These are phyloP conservation scores for Salvelinus fontinalis DNA, from an alignment of 2,113 vertebrate species.

Conservation along the genomic window DNA sequence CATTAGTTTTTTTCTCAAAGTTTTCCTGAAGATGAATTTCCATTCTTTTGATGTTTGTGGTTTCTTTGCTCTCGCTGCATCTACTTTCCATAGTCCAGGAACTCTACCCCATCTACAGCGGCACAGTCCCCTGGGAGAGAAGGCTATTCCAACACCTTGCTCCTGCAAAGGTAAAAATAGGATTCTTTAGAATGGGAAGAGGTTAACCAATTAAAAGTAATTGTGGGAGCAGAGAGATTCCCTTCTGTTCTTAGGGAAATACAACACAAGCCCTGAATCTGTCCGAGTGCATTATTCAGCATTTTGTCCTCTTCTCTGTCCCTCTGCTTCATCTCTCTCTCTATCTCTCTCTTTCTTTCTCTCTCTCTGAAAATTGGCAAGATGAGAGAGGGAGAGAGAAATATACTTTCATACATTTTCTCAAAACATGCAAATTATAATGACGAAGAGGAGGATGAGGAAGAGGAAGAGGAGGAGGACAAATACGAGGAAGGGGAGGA, in stretches of 20 bases:
- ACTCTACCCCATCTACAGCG: constrained; percentile 41
- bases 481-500: no score
- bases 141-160: constrained; percentile 39
- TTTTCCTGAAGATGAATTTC: constrained; percentile 14
- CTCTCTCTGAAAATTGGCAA: no score
- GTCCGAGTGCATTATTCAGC: no score
- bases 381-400: no score
- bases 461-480: no score
- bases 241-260: constrained; percentile 35
- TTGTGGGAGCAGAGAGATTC: constrained; percentile 51
- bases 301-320: constrained; percentile 39
- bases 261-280: constrained; percentile 42
- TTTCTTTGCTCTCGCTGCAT: constrained; percentile 35
- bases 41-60: constrained; percentile 32
- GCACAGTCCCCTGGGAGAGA: constrained; percentile 43
- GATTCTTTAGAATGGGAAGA: constrained; percentile 53
- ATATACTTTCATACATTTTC: no score
- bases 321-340: neutral
- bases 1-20: neutral
- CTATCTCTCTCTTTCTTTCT: neutral
- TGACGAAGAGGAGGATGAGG: no score
- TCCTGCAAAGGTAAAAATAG: constrained; percentile 64
- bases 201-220: constrained; percentile 74
- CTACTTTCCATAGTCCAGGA: constrained; percentile 57
- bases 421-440: no score